Percentiles rank a stretch among this genome's conserved stretches.
These are phyloP conservation scores for Megalonaias nervosa DNA, from an alignment of 1,140 invertebrate genomes.

Conservation along the genomic window DNA sequence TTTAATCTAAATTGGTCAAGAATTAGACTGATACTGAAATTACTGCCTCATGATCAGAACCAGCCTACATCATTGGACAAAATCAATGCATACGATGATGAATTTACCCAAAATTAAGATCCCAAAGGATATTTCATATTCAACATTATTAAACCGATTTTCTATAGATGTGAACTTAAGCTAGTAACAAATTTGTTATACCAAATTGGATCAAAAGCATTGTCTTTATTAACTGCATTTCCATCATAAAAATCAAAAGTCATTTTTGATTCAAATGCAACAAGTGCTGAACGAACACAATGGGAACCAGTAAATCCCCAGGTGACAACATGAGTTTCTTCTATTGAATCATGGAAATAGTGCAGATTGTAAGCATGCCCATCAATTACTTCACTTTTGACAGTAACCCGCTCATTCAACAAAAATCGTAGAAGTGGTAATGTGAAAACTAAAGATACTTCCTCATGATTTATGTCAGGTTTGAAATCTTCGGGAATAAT, in stretches of 20 bases:
- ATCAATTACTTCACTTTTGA: slow-evolving; percentile 4
- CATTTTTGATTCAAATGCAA: slow-evolving; percentile 9
- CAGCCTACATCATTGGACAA: too few species aligned
- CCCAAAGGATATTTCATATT: too few species aligned
- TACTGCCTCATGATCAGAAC: too few species aligned
- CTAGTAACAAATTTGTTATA: too few species aligned
- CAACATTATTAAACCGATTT: too few species aligned
- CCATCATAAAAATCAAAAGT: slow-evolving; percentile 13
- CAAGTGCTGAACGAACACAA: slow-evolving; percentile 8
- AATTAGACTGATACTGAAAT: too few species aligned
- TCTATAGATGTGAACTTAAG: too few species aligned
- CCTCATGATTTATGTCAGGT: slow-evolving; percentile 38
- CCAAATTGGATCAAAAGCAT: slow-evolving; percentile 2
- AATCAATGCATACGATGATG: too few species aligned
- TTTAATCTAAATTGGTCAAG: too few species aligned
- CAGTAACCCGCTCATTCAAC: background rate
- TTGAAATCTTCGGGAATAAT: slow-evolving; percentile 43
- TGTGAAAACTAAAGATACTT: slow-evolving; percentile 43
- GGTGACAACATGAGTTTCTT: background rate
- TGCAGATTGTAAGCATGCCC: background rate
- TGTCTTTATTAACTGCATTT: background rate
- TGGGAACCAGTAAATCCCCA: slow-evolving; percentile 11
- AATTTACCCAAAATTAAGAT: too few species aligned
- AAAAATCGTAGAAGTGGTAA: slow-evolving; percentile 47
- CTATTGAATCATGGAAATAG: slow-evolving; percentile 7